Evolutionary conservation across 2,797 vertebrate genomes (phyloP).

Genomic region (Limosa lapponica): DNA sequence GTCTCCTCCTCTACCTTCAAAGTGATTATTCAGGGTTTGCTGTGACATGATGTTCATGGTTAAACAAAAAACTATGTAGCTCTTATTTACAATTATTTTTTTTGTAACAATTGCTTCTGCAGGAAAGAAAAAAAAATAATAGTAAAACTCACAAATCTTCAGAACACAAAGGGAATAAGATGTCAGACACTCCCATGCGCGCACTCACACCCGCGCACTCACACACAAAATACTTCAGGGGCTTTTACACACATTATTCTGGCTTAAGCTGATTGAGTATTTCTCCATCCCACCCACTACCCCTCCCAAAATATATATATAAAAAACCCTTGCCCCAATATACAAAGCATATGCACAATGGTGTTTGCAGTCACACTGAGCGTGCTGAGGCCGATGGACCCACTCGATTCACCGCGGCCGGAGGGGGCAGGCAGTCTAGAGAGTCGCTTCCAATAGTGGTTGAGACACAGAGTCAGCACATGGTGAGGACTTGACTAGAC

Average conservation of each 20-base stretch:
- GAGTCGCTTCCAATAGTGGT: conserved; percentile 60
- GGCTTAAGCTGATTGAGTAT: conserved; percentile 70
- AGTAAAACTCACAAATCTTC: conserved; percentile 61
- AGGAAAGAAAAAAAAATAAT: background rate
- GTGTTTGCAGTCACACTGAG: conserved; percentile 70
- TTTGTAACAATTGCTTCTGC: conserved; percentile 77
- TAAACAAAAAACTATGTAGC: conserved; percentile 74
- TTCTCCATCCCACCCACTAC: conserved; percentile 66
- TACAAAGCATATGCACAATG: conserved; percentile 78
- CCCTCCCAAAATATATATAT: conserved; percentile 69
- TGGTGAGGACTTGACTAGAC: conserved; percentile 54
- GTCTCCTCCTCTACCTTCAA: conserved; percentile 40
- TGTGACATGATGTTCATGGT: conserved; percentile 67
- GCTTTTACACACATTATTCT: conserved; percentile 73
- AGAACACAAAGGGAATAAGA: conserved; percentile 70
- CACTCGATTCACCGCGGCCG: conserved; percentile 40
- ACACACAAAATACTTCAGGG: conserved; percentile 67
- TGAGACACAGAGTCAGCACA: conserved; percentile 68
- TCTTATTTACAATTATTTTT: conserved; percentile 79
- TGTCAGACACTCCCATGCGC: conserved; percentile 69
- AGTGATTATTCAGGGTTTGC: conserved; percentile 67
- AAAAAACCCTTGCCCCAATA: conserved; percentile 77
- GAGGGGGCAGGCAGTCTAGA: conserved; percentile 64
- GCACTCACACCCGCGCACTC: conserved; percentile 62
- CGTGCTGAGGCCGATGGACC: conserved; percentile 70